phyloP scores from a whole-genome alignment of 2,113 vertebrate genomes.

The Larimichthys polyactis region DNA sequence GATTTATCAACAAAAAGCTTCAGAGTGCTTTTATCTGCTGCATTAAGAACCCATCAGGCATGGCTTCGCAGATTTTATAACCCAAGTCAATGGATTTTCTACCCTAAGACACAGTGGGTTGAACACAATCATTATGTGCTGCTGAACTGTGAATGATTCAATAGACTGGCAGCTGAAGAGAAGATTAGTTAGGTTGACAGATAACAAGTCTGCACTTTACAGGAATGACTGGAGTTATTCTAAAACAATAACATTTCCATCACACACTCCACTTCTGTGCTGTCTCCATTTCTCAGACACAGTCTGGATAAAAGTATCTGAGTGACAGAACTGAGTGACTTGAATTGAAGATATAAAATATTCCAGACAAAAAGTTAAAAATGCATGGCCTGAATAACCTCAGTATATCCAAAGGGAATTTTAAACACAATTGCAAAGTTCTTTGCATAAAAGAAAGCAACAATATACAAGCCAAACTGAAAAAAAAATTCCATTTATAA shows the following conservation, averaged over 20 bases:
- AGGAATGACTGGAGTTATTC: conserved; percentile 30
- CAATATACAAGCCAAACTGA: neutral
- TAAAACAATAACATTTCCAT: conserved; percentile 35
- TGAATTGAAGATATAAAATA: conserved; percentile 11
- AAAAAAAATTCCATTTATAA: neutral
- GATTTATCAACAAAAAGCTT: conserved; percentile 27
- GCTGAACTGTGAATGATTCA: conserved; percentile 41
- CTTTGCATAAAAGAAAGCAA: neutral
- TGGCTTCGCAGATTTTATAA: conserved; percentile 19
- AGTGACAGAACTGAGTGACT: conserved; percentile 1
- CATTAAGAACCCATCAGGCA: conserved; percentile 39
- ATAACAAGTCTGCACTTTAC: conserved; percentile 16
- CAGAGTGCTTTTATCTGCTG: conserved; percentile 37
- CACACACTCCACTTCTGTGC: neutral
- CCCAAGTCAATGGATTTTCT: conserved; percentile 29
- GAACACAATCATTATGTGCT: conserved; percentile 21
- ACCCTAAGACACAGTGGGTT: neutral
- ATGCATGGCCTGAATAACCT: neutral
- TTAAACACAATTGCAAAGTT: neutral
- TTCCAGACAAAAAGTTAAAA: neutral
- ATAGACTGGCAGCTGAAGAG: conserved; percentile 25
- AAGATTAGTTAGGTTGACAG: conserved; percentile 34
- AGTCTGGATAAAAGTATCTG: neutral
- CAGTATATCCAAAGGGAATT: neutral
- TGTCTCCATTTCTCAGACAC: conserved; percentile 22